These are phyloP conservation scores for Chaenocephalus aceratus DNA, from an alignment of 2,113 vertebrate species.

Conservation along the genomic window DNA sequence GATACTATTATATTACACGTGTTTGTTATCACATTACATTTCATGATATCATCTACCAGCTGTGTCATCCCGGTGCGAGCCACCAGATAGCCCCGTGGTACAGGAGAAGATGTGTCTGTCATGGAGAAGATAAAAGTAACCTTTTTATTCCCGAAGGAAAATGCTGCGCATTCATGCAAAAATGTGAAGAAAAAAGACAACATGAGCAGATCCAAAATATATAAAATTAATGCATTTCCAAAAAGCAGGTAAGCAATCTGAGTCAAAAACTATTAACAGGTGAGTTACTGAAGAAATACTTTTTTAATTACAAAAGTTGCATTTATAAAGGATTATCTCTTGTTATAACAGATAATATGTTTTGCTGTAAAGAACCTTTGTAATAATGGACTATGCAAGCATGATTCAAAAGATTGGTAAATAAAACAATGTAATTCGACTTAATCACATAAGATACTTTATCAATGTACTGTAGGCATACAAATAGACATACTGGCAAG, in stretches of 20 bases:
- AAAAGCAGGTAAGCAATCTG: background rate
- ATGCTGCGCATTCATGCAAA: too few species aligned
- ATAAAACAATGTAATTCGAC: background rate
- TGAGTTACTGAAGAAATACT: background rate
- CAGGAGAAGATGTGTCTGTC: background rate
- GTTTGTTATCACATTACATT: too few species aligned
- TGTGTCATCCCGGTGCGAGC: background rate
- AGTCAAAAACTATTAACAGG: background rate
- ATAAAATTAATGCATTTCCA: background rate
- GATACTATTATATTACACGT: background rate
- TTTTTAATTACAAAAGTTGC: background rate
- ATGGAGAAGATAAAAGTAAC: background rate
- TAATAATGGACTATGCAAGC: background rate
- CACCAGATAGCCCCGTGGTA: constrained; percentile 10
- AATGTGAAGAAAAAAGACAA: background rate
- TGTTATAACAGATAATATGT: too few species aligned
- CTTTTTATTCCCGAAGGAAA: background rate
- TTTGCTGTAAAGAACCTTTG: background rate
- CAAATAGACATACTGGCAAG: constrained; percentile 12
- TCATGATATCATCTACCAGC: background rate
- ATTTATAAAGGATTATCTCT: background rate
- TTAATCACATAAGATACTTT: background rate
- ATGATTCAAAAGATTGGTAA: background rate
- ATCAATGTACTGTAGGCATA: background rate
- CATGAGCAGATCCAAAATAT: background rate